Evolutionary conservation across 2,888 invertebrate species (phyloP).

Genomic region (Pristionchus exspectatus): DNA sequence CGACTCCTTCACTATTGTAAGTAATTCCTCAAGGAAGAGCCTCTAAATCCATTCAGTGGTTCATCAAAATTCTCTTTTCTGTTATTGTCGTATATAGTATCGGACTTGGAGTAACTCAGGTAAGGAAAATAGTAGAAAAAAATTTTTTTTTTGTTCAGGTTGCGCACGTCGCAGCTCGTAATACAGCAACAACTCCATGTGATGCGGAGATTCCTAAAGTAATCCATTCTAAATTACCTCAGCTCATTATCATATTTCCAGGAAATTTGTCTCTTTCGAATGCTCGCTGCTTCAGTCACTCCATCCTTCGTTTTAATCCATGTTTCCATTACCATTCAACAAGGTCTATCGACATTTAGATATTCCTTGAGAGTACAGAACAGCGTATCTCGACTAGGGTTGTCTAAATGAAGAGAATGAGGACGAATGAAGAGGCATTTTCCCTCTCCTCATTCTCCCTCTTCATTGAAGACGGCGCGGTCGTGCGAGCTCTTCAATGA

Average conservation of each 20-base stretch:
- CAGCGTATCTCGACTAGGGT: neutral
- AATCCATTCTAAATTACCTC: neutral
- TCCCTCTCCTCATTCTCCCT: no score
- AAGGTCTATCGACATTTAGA: conserved; percentile 1
- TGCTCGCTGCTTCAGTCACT: neutral
- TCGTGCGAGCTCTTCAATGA: no score
- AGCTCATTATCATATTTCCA: neutral
- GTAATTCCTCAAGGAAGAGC: neutral
- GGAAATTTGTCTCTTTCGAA: conserved; percentile 11
- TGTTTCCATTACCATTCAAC: conserved; percentile 11
- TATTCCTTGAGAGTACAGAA: neutral
- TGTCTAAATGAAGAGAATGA: no score
- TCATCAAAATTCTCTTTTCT: neutral
- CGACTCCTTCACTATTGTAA: neutral
- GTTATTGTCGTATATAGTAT: neutral
- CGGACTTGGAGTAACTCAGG: neutral
- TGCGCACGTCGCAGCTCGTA: neutral
- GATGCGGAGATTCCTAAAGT: neutral
- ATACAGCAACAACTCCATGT: neutral
- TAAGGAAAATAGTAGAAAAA: neutral
- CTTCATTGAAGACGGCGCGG: no score
- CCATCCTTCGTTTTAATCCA: conserved; percentile 31
- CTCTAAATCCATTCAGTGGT: neutral
- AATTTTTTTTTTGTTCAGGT: neutral
- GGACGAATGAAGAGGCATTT: no score